A percentile compares a stretch with the other conserved stretches of the same genome.
These are phyloP conservation scores for Collichthys lucidus DNA, from an alignment of 2,113 vertebrate genomes.

Conservation along the genomic window DNA sequence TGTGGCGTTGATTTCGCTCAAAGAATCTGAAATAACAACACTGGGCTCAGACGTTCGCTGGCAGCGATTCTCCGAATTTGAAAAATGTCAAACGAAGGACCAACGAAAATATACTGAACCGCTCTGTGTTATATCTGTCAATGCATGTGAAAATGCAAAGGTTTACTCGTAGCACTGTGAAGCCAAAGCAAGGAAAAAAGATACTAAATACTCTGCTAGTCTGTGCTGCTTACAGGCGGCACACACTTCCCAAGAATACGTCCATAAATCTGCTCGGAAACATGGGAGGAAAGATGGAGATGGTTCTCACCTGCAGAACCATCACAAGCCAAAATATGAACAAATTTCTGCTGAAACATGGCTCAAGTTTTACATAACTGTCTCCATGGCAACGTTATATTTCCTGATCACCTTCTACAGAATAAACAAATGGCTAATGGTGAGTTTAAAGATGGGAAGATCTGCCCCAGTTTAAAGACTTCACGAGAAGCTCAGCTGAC, in stretches of 20 bases:
- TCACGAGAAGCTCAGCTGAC: neutral
- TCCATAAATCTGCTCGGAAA: too few species aligned
- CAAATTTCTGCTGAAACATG: neutral
- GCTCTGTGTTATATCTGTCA: neutral
- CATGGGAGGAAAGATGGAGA: too few species aligned
- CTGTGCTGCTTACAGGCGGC: too few species aligned
- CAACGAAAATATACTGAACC: constrained; percentile 45
- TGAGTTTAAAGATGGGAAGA: neutral
- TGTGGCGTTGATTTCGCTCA: neutral
- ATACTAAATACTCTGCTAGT: too few species aligned
- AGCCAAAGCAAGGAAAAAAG: constrained; percentile 1
- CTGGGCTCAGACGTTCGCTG: neutral
- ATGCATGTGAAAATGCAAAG: constrained; percentile 14
- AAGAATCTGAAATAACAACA: constrained; percentile 23
- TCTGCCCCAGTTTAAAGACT: neutral
- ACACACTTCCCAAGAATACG: too few species aligned
- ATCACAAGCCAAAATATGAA: neutral
- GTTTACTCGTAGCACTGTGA: neutral
- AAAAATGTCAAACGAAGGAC: constrained; percentile 1
- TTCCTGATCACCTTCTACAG: neutral
- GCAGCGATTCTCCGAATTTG: neutral
- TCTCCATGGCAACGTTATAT: neutral
- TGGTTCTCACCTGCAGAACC: too few species aligned
- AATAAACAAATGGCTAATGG: neutral
- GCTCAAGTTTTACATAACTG: neutral